These are phyloP conservation scores for Chelidonichthys spinosus DNA, from an alignment of 2,797 vertebrate genomes.

Conservation along the genomic window DNA sequence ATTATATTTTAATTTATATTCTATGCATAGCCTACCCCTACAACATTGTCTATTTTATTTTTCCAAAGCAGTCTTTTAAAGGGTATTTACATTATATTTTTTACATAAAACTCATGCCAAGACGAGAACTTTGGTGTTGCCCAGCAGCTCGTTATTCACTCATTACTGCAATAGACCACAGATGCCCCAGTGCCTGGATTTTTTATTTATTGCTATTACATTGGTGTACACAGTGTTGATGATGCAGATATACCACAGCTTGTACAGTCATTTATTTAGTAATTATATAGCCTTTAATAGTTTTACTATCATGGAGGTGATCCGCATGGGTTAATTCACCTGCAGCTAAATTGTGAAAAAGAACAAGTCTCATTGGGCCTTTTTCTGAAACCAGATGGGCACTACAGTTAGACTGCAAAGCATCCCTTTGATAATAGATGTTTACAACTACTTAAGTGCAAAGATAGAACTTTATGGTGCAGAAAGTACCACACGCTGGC, in stretches of 20 bases:
- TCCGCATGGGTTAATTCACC: not conserved
- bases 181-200: not conserved
- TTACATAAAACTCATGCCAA: not conserved
- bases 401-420: not conserved
- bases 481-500: not conserved
- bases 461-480: not conserved
- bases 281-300: not conserved
- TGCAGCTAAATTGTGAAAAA: not conserved
- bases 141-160: slow-evolving; percentile 27
- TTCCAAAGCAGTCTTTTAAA: not conserved
- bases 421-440: not conserved
- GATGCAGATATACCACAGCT: not conserved
- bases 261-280: not conserved
- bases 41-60: not conserved
- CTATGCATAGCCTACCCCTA: not conserved
- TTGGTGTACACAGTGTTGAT: not conserved
- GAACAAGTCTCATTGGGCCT: not conserved
- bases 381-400: not conserved
- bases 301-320: not conserved
- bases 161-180: not conserved
- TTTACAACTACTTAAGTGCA: not conserved
- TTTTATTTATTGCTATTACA: not conserved
- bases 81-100: slow-evolving; percentile 8
- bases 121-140: not conserved
- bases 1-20: not conserved